Evolutionary conservation across 2,113 vertebrate species (phyloP).

Genomic region (Hydropotes inermis): DNA sequence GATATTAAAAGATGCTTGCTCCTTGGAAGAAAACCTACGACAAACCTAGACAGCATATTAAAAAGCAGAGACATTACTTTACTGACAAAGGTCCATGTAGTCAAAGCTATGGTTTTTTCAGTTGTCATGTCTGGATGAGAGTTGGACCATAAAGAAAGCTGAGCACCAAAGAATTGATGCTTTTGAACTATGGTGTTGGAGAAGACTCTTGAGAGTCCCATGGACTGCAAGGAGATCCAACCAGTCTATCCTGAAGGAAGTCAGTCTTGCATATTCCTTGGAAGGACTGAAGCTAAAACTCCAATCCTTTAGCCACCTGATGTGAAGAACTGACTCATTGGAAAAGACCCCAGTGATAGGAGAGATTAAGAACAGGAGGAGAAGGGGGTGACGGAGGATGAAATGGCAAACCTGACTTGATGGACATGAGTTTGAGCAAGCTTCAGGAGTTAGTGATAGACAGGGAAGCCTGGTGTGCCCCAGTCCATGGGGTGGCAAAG

Average conservation of each 20-base stretch:
- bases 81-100: not conserved
- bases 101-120: not conserved
- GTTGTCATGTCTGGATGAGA: not conserved
- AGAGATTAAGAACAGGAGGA: not conserved
- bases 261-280: not conserved
- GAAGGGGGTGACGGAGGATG: not conserved
- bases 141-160: not conserved
- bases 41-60: not conserved
- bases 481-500: not conserved
- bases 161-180: not conserved
- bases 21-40: not conserved
- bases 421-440: not conserved
- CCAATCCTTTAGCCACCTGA: not conserved
- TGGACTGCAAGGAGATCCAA: not conserved
- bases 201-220: not conserved
- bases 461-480: not conserved
- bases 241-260: not conserved
- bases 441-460: not conserved
- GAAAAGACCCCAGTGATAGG: not conserved
- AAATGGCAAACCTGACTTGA: accelerated
- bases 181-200: not conserved
- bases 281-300: not conserved
- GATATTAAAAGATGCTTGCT: not conserved
- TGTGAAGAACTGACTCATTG: not conserved
- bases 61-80: not conserved